A percentile compares a stretch with the other conserved stretches of the same genome.
Conservation (phyloP, 2,113 vertebrate species). For the Megaleporinus macrocephalus region DNA sequence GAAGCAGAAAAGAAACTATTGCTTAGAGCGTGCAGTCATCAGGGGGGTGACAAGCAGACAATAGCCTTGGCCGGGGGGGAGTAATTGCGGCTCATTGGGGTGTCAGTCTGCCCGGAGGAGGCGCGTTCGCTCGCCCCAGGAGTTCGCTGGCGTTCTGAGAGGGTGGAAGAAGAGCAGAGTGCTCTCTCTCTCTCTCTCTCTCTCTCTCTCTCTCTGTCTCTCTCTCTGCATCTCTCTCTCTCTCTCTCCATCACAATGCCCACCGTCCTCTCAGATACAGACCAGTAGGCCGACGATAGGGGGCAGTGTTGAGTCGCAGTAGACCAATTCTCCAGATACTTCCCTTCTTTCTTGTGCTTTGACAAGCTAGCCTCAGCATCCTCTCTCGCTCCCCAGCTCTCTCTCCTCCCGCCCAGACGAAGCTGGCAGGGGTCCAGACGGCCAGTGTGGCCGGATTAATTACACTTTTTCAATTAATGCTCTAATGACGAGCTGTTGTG, state of each 20-base stretch:
- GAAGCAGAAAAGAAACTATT: constrained; percentile 59
- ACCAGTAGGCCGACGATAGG: constrained; percentile 67
- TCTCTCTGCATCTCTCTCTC: constrained; percentile 24
- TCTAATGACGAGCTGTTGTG: constrained; percentile 81
- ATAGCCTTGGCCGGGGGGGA: constrained; percentile 53
- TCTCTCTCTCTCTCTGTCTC: too few species aligned
- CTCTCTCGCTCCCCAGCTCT: neutral
- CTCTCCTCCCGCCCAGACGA: constrained; percentile 49
- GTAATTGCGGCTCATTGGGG: constrained; percentile 58
- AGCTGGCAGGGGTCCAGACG: constrained; percentile 76
- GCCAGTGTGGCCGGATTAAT: constrained; percentile 80
- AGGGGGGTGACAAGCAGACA: constrained; percentile 51
- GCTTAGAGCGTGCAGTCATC: constrained; percentile 54
- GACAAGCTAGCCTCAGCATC: constrained; percentile 8
- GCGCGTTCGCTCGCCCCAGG: constrained; percentile 36
- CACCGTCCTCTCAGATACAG: neutral
- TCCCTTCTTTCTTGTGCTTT: constrained; percentile 30
- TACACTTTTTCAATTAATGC: constrained; percentile 86
- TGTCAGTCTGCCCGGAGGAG: constrained; percentile 51
- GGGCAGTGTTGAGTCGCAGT: constrained; percentile 79
- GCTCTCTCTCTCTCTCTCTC: constrained; percentile 22
- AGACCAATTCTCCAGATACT: constrained; percentile 15
- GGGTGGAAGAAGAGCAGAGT: neutral
- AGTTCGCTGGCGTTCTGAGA: neutral
- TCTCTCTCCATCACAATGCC: constrained; percentile 3